A percentile compares a stretch with the other conserved stretches of the same genome.
Evolutionary conservation across 2,888 invertebrate species (phyloP).

Genomic region (Tetanocera ferruginea): DNA sequence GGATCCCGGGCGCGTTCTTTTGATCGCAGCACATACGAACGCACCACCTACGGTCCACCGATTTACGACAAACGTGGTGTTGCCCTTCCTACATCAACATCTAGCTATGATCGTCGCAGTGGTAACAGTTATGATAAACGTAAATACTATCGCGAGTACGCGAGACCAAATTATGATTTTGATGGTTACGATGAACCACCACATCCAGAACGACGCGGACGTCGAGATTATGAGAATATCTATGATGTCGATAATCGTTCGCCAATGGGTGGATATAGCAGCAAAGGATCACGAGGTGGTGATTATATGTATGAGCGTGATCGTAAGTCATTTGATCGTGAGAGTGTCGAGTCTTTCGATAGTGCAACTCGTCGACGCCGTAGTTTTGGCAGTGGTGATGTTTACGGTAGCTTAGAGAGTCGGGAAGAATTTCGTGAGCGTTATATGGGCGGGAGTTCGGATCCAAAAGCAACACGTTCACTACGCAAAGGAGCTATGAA

Average conservation of each 20-base stretch:
- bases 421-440: constrained; percentile 69
- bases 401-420: constrained; percentile 69
- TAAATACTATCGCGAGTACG: constrained; percentile 67
- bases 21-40: constrained; percentile 68
- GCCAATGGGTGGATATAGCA: constrained; percentile 48
- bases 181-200: constrained; percentile 58
- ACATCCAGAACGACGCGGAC: constrained; percentile 48
- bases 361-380: constrained; percentile 65
- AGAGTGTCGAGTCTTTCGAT: constrained; percentile 69
- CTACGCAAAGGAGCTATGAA: constrained; percentile 65
- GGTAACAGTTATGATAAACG: constrained; percentile 63
- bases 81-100: constrained; percentile 52
- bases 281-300: constrained; percentile 52
- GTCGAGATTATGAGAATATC: constrained; percentile 66
- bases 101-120: constrained; percentile 61
- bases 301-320: constrained; percentile 69
- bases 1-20: constrained; percentile 62
- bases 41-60: constrained; percentile 69
- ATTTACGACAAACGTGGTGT: constrained; percentile 69
- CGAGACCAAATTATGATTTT: constrained; percentile 66
- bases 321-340: constrained; percentile 69
- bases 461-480: constrained; percentile 65
- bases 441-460: constrained; percentile 58
- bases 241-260: constrained; percentile 61
- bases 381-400: constrained; percentile 69